Evolutionary conservation across 2,113 vertebrate species (phyloP).

Genomic region (Blennius ocellaris): DNA sequence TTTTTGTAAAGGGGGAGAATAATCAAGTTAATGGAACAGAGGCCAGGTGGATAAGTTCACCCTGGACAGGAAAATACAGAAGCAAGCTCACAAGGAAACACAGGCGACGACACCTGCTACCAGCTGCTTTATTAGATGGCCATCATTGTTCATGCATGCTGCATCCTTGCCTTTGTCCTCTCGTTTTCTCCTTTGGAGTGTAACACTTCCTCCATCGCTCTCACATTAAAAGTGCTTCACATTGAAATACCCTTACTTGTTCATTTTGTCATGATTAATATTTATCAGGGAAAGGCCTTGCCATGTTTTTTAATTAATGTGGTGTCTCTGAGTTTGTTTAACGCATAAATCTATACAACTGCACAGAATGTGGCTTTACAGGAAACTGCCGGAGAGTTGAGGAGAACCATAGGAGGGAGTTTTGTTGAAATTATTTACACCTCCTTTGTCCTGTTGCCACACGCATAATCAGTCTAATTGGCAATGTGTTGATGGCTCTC

Average conservation of each 20-base stretch:
- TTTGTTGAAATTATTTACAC: no score
- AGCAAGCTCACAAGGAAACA: constrained; percentile 5
- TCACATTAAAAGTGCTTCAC: not conserved
- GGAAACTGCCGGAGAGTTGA: no score
- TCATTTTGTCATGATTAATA: not conserved
- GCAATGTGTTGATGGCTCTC: no score
- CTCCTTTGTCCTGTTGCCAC: no score
- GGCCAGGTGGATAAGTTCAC: constrained; percentile 31
- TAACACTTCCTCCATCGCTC: not conserved
- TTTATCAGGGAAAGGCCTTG: not conserved
- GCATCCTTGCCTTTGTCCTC: constrained; percentile 47
- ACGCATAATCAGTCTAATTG: no score
- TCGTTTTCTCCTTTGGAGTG: not conserved
- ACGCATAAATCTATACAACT: not conserved
- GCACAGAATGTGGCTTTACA: not conserved
- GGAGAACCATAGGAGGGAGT: no score
- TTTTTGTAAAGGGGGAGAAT: constrained; percentile 40
- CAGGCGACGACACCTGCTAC: constrained; percentile 10
- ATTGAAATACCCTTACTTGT: not conserved
- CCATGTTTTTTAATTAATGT: not conserved
- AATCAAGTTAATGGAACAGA: constrained; percentile 68
- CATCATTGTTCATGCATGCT: constrained; percentile 37
- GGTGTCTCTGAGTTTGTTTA: not conserved
- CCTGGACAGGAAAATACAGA: constrained; percentile 23
- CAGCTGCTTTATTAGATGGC: constrained; percentile 46